phyloP scores from a whole-genome alignment of 2,888 invertebrate genomes.

The Belgica antarctica region DNA sequence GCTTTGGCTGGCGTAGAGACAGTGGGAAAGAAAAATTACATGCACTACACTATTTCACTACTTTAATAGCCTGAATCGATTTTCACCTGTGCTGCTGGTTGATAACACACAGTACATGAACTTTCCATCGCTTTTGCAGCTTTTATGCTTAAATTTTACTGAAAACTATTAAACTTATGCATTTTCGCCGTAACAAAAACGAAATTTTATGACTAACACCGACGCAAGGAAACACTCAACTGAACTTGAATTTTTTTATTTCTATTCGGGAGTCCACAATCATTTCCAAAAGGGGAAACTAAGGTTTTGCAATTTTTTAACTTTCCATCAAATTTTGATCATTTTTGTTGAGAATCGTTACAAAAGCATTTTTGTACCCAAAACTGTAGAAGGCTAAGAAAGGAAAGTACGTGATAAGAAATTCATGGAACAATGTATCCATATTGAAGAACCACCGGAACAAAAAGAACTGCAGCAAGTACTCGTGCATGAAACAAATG shows the following conservation, averaged over 20 bases:
- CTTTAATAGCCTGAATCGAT: background rate
- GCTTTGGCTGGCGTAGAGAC: background rate
- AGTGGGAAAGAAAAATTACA: background rate
- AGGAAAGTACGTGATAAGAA: conserved; percentile 35
- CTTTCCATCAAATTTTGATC: background rate
- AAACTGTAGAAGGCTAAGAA: conserved; percentile 38
- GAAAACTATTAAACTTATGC: background rate
- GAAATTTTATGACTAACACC: conserved; percentile 16
- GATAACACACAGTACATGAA: conserved; percentile 30
- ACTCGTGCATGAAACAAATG: conserved; percentile 20
- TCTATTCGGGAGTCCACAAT: background rate
- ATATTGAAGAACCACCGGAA: conserved; percentile 20
- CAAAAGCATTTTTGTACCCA: conserved; percentile 30
- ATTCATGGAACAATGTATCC: conserved; percentile 35
- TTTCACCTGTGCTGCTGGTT: conserved; percentile 25
- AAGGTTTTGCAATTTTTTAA: too few relatives aligned
- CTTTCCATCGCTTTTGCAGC: conserved; percentile 14
- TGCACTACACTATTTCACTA: background rate
- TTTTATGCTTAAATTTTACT: background rate
- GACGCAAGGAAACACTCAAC: background rate
- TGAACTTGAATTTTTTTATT: conserved; percentile 16
- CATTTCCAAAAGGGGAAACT: background rate
- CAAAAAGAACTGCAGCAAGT: background rate
- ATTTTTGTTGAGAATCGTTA: conserved; percentile 1
- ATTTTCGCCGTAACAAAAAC: background rate